A percentile compares a stretch with the other conserved stretches of the same genome.
phyloP scores from a whole-genome alignment of 2,888 invertebrate species.

The Phoenoteleia sp. region DNA sequence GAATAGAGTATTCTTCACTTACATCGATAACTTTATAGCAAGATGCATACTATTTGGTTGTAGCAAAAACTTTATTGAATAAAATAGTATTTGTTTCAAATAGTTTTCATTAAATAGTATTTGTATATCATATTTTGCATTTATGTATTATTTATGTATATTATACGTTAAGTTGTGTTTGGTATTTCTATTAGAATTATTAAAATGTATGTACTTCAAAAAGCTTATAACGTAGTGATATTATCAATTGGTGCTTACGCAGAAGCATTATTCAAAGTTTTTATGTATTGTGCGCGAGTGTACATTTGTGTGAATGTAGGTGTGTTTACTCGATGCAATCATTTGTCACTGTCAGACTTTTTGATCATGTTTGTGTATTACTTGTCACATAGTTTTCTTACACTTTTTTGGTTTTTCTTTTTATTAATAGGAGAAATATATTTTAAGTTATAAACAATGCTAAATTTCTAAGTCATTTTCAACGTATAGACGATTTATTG shows the following conservation, averaged over 20 bases:
- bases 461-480: constrained; percentile 45
- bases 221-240: constrained; percentile 86
- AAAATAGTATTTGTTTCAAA: constrained; percentile 85
- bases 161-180: constrained; percentile 77
- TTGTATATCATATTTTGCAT: constrained; percentile 80
- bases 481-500: constrained; percentile 51
- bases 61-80: constrained; percentile 86
- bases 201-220: constrained; percentile 81
- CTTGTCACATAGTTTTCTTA: constrained; percentile 51
- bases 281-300: constrained; percentile 70
- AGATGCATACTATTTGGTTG: constrained; percentile 84
- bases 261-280: constrained; percentile 77
- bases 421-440: constrained; percentile 56
- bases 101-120: constrained; percentile 80
- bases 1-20: constrained; percentile 79
- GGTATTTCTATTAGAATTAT: constrained; percentile 75
- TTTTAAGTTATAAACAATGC: constrained; percentile 44
- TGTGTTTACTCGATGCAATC: constrained; percentile 51
- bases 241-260: constrained; percentile 84
- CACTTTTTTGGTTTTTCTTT: constrained; percentile 46
- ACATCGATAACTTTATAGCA: constrained; percentile 81
- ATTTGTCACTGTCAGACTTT: constrained; percentile 66
- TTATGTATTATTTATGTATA: constrained; percentile 78
- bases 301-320: constrained; percentile 54
- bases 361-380: constrained; percentile 49